Base-by-base conservation (phyloP, 2,113 vertebrate species). In the Zosterops borbonicus region DNA sequence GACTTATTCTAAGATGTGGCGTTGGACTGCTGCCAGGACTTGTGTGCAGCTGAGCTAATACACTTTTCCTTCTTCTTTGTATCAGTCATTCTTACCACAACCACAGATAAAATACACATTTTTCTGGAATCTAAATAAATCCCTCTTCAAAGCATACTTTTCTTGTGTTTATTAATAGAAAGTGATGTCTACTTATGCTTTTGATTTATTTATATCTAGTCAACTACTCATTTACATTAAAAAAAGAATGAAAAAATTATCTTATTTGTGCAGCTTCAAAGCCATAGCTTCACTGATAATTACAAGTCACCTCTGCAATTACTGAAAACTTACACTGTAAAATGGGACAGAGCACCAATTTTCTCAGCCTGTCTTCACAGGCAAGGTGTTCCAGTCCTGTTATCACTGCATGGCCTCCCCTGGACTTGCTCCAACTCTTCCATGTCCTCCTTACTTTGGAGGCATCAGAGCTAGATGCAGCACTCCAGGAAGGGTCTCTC, bases 131-230 rank as follows among this genome's bases (percentile, higher is more conserved):
- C 49, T 58, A 95, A 92, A 95, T 91, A 91, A 92, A 92, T 52
- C 68, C 35, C 42, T 62, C 87, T 90, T 93, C 87, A 91, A 90
- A 91, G 84, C 42, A 70, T 37, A n/a, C 42, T 95, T 91, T 83
- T 73, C 22, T 70, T 77, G 35, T 74, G 35, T 25, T 42, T 84
- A 50, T 59, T 88, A 35, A 82, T 85, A 88, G 27, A 94, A 95
- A 89, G 46, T 63, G 70, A 93, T 6, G 8, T 44, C 63, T 83
- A 13, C 31, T 78, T 83, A 89, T 0, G 10, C 18, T 55, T 83
- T 76, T 33, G 9, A 16, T 91, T 91, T 95, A 96, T 95, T 95
- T 95, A 88, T 95, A 92, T 65, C 84, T 37, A 73, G 25, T 69
- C 84, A 87, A 39, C 67, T 50, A 49, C 37, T 50, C 4, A 73